Conservation (phyloP, 2,888 invertebrate genomes). For the Tachina fera region DNA sequence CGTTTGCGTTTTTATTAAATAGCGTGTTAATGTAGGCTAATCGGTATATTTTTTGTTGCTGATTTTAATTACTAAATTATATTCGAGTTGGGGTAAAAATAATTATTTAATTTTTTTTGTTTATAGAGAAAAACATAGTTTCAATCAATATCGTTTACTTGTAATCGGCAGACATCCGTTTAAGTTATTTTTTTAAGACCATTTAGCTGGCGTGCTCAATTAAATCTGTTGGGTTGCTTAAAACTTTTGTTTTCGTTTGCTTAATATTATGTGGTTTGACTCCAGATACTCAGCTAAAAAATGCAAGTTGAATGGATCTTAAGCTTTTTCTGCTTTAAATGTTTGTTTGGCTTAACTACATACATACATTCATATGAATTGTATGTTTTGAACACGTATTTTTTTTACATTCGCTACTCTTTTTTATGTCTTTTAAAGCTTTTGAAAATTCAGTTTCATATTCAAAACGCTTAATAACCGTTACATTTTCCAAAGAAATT, state of each 20-base stretch:
- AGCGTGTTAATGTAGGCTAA: conserved; percentile 15
- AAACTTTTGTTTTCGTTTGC: conserved; percentile 73
- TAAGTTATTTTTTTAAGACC: conserved; percentile 71
- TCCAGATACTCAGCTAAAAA: background rate
- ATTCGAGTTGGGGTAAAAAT: conserved; percentile 25
- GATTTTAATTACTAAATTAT: conserved; percentile 34
- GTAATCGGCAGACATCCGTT: conserved; percentile 44
- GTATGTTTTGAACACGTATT: background rate
- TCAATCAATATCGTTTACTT: conserved; percentile 11
- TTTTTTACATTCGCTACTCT: background rate
- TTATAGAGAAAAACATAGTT: background rate
- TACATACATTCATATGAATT: background rate
- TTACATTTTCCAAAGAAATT: background rate
- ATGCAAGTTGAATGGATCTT: conserved; percentile 30
- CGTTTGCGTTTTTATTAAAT: conserved; percentile 29
- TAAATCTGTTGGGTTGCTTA: conserved; percentile 74
- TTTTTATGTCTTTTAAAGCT: background rate
- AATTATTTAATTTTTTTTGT: conserved; percentile 22
- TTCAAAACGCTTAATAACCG: background rate
- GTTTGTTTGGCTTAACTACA: background rate
- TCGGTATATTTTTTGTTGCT: conserved; percentile 14
- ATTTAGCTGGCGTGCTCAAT: conserved; percentile 74
- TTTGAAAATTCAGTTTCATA: background rate
- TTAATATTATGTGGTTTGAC: conserved; percentile 30
- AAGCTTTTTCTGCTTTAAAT: conserved; percentile 46